A percentile compares a stretch with the other conserved stretches of the same genome.
Conservation (phyloP, 2,888 invertebrate species). For the Tipula vernalis region DNA sequence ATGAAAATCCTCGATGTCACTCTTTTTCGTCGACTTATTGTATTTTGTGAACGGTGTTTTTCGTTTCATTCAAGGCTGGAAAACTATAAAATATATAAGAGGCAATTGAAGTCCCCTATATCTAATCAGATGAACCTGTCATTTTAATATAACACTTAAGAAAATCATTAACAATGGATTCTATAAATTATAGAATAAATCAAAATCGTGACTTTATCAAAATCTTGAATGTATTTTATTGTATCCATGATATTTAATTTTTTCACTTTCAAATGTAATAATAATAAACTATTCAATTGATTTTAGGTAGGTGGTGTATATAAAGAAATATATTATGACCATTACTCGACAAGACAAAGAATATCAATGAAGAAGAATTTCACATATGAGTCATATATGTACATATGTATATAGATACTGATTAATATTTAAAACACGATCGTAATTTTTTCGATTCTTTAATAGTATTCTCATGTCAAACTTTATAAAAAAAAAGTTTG, state of each 20-base stretch:
- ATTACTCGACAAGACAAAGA: not conserved
- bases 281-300: not conserved
- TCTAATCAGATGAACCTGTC: not conserved
- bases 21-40: not conserved
- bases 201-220: not conserved
- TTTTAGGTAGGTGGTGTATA: not conserved
- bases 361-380: not conserved
- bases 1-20: not conserved
- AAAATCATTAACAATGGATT: not conserved
- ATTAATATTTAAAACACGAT: not conserved
- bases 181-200: not conserved
- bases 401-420: not conserved
- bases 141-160: not conserved
- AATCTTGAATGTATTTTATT: not conserved
- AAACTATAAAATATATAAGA: not conserved
- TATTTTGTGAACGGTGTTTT: no score
- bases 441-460: not conserved
- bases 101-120: not conserved
- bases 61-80: not conserved
- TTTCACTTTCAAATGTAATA: not conserved
- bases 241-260: not conserved
- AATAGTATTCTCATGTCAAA: not conserved
- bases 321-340: not conserved
- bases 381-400: not conserved
- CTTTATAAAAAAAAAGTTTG: not conserved